Conservation (phyloP, 2,113 vertebrate genomes). For the Vidua chalybeata region DNA sequence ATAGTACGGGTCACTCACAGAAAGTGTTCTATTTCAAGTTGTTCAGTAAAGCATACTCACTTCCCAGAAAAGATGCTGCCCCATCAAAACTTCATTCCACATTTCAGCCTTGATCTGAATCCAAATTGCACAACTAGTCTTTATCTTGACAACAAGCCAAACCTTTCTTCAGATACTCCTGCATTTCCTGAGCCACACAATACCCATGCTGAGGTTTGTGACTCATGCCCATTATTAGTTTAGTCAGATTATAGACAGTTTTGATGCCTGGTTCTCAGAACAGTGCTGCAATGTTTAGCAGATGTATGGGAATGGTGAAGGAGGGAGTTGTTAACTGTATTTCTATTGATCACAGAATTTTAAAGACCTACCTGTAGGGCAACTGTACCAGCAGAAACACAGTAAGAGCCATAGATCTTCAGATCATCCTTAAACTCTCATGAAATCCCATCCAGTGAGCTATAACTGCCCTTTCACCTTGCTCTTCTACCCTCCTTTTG, state of each 20-base stretch:
- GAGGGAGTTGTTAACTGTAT: neutral
- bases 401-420: neutral
- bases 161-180: neutral
- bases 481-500: neutral
- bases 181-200: neutral
- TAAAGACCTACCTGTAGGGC: neutral
- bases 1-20: neutral
- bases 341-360: neutral
- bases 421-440: neutral
- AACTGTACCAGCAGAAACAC: neutral
- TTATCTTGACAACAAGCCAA: neutral
- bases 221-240: neutral
- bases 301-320: rapidly evolving
- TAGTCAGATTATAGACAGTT: neutral
- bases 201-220: neutral
- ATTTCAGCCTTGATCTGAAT: neutral
- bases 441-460: neutral
- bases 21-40: neutral
- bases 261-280: neutral
- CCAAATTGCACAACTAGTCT: neutral
- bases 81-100: neutral
- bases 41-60: neutral
- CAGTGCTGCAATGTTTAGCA: neutral
- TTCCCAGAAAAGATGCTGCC: constrained; percentile 3
- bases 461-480: constrained; percentile 17